Base-by-base conservation (phyloP, 2,888 invertebrate species). In the Chouioia cunea region DNA sequence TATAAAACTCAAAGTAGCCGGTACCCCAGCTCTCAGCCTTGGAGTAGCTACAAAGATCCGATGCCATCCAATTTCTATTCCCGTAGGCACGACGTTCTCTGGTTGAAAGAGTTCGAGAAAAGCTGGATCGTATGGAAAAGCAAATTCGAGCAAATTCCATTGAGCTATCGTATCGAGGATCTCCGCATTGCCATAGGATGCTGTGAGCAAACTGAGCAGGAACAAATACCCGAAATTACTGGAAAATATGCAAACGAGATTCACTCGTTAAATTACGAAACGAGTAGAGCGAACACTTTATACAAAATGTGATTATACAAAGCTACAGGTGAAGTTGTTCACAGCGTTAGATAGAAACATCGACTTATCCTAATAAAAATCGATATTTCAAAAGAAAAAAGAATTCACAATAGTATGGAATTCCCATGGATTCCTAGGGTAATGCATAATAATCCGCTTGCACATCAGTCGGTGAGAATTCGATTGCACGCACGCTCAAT, bases 31-130 rank as follows among this genome's bases (percentile, higher is more conserved):
- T 69, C 93, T 88, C 36, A 94, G 84, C 67, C 95, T 87, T 0
- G 95, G 95, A 14, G 91, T 90, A 0, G 93, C 90, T n/a, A 95
- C 73, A 81, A 93, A 94, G 27, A 95, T 86, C 73, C 91, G 88
- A 78, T 93, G 91, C 85, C 89, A 89, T 2, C 90, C 89, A 43
- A 94, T 87, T 79, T 93, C 93, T 72, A 95, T 81, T 1, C 95
- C 94, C 0, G 94, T 94, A 47, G 93, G 90, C 4, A 93, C 90
- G 0, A 92, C 90, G 83, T 93, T 93, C 80, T 92, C 91, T 0
- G 93, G 92, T 74, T 90, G 90, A 82, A 88, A 92, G 82, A 81
- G 79, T 4, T 80, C 79, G 14, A 82, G 75, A 59, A 81, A 83
- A 0, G 78, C 82, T 10, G 79, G 82, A 54, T 86, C 86, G 74